These are phyloP conservation scores for Oscheius sp. DNA, from an alignment of 1,140 invertebrate species.

Conservation along the genomic window DNA sequence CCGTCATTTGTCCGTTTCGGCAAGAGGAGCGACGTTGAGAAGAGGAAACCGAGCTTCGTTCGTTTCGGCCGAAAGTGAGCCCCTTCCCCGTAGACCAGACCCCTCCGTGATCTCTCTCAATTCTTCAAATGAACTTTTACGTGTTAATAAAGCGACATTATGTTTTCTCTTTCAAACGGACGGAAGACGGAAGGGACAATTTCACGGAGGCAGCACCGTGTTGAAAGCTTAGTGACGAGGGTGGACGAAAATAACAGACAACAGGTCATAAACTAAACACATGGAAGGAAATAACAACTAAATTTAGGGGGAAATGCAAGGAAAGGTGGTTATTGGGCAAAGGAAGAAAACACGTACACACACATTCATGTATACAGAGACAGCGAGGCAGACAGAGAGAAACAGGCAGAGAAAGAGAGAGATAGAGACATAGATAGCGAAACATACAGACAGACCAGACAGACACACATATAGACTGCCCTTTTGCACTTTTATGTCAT, in stretches of 20 bases:
- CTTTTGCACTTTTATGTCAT: not conserved
- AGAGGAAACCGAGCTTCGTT: constrained; percentile 35
- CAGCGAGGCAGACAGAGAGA: not conserved
- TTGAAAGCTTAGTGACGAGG: not conserved
- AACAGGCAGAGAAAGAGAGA: not conserved
- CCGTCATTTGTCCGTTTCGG: constrained; percentile 37
- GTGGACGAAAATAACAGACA: not conserved
- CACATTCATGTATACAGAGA: not conserved
- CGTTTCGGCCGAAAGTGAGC: constrained; percentile 30
- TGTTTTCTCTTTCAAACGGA: not conserved
- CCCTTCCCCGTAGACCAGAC: not conserved
- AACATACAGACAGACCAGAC: too few relatives aligned
- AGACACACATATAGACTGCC: not conserved
- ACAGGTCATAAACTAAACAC: not conserved
- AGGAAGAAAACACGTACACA: not conserved
- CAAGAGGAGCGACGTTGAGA: constrained; percentile 26
- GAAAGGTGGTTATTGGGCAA: too few relatives aligned
- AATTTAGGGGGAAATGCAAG: not conserved
- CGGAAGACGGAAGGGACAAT: not conserved
- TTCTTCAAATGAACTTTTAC: not conserved
- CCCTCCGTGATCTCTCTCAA: not conserved
- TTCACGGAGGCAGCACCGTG: too few relatives aligned
- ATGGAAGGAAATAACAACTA: not conserved
- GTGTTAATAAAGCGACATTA: constrained; percentile 7
- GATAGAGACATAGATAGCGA: not conserved